These are phyloP conservation scores for Athalia rosae DNA, from an alignment of 2,888 invertebrate genomes.

Conservation along the genomic window DNA sequence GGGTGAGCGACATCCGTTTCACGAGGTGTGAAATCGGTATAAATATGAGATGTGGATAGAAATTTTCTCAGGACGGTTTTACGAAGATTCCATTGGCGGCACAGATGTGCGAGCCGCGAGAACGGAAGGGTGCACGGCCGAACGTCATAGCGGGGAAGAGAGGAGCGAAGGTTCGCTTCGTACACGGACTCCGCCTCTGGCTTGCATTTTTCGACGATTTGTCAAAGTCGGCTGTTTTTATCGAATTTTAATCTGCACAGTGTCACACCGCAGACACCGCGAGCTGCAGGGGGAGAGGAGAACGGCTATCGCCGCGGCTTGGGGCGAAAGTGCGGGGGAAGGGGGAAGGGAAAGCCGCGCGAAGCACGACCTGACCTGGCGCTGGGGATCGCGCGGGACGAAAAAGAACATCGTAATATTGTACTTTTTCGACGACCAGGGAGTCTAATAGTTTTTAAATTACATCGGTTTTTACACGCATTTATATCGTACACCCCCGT, in stretches of 20 bases:
- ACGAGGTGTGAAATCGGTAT: too few species aligned
- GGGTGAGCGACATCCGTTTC: too few species aligned
- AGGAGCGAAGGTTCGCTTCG: neutral
- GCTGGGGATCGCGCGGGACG: conserved; percentile 16
- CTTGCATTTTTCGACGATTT: conserved; percentile 68
- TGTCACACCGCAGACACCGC: conserved; percentile 60
- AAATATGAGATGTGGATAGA: too few species aligned
- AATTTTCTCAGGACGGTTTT: too few species aligned
- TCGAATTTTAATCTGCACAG: conserved; percentile 69
- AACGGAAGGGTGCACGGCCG: too few species aligned
- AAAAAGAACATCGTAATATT: conserved; percentile 54
- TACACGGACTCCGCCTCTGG: conserved; percentile 39
- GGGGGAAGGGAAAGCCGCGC: conserved; percentile 23
- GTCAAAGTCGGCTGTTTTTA: conserved; percentile 67
- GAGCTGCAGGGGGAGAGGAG: conserved; percentile 43
- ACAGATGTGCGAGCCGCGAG: too few species aligned
- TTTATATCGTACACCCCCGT: neutral
- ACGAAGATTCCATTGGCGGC: too few species aligned
- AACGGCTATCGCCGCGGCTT: conserved; percentile 11
- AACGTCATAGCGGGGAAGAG: neutral
- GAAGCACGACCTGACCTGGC: conserved; percentile 15
- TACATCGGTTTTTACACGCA: conserved; percentile 45
- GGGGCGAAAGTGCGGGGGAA: conserved; percentile 44
- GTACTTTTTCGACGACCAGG: conserved; percentile 56
- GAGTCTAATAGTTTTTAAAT: conserved; percentile 56